phyloP scores from a whole-genome alignment of 2,797 vertebrate genomes.

The Garrulus glandarius region DNA sequence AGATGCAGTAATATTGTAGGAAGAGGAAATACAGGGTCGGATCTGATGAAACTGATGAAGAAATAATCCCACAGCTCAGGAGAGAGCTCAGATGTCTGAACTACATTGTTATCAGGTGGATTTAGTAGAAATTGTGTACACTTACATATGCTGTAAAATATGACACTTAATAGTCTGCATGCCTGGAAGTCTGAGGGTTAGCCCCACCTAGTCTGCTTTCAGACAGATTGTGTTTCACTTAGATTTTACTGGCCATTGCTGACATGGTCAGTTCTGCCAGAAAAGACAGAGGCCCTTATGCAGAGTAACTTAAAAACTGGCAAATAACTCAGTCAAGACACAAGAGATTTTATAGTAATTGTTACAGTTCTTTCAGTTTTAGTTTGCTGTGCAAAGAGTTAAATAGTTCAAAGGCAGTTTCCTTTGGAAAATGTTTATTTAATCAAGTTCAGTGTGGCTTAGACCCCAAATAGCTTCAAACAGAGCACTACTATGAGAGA shows the following conservation, averaged over 20 bases:
- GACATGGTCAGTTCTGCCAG: background rate
- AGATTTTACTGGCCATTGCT: background rate
- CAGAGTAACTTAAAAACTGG: background rate
- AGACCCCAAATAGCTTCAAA: constrained; percentile 49
- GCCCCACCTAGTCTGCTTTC: constrained; percentile 2
- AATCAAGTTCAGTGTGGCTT: constrained; percentile 37
- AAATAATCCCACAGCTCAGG: background rate
- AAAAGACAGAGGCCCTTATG: background rate
- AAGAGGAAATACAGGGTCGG: background rate
- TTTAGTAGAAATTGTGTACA: background rate
- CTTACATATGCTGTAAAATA: background rate
- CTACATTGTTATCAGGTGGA: background rate
- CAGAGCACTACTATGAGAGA: constrained; percentile 31
- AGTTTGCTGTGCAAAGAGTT: constrained; percentile 22
- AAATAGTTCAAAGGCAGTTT: constrained; percentile 42
- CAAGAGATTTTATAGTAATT: background rate
- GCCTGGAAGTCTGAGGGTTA: background rate
- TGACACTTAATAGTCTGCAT: background rate
- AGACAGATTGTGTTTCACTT: background rate
- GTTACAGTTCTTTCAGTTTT: background rate
- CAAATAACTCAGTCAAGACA: background rate
- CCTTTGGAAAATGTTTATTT: constrained; percentile 50
- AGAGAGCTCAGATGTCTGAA: background rate
- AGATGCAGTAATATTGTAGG: background rate
- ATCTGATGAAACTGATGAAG: background rate